Conservation (phyloP, 2,797 vertebrate species). For the Arctocebus calabarensis region DNA sequence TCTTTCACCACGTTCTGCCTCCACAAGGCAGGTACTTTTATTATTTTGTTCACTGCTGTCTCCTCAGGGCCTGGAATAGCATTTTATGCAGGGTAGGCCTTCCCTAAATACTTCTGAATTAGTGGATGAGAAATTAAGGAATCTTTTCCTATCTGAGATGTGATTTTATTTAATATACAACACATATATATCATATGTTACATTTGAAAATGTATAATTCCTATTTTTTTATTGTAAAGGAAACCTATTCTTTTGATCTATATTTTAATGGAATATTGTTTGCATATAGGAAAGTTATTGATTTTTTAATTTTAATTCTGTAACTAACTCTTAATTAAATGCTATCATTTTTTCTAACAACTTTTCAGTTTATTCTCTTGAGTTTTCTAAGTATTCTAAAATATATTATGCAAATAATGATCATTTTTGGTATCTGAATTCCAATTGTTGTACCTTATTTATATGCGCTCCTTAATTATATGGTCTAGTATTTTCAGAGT, state of each 20-base stretch:
- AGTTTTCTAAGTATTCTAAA: neutral
- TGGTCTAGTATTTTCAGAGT: conserved; percentile 34
- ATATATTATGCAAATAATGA: neutral
- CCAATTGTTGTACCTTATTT: neutral
- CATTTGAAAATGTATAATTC: conserved; percentile 3
- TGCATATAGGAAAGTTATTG: neutral
- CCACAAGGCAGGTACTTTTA: neutral
- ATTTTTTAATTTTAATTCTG: conserved; percentile 30
- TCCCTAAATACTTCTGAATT: neutral
- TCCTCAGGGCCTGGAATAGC: neutral
- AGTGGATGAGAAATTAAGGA: neutral
- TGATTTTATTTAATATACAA: neutral
- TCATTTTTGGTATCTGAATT: neutral
- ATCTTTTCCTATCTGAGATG: neutral
- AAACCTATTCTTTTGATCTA: neutral
- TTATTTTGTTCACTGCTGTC: neutral
- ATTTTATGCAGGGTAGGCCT: neutral
- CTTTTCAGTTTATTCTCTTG: conserved; percentile 37
- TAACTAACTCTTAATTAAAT: neutral
- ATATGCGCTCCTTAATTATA: neutral
- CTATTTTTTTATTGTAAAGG: neutral
- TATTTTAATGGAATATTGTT: conserved; percentile 13
- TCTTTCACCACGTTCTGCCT: neutral
- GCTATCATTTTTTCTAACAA: neutral
- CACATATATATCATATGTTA: neutral